Base-by-base conservation (phyloP, 2,113 vertebrate species). In the Oreochromis tanganicae region DNA sequence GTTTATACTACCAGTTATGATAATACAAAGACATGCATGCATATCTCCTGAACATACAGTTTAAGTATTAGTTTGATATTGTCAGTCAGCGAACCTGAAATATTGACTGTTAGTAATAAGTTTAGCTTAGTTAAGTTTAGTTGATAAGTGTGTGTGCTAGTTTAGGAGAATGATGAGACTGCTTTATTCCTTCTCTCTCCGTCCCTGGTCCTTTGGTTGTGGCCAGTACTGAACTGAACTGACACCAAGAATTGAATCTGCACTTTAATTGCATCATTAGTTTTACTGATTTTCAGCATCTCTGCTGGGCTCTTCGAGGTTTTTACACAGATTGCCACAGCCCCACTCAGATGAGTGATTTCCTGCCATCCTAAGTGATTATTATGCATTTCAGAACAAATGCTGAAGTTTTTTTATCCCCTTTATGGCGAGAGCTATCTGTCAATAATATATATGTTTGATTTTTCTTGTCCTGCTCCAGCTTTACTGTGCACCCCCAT, bases 1-100 rank as follows among this genome's bases (percentile, higher is more conserved):
- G 78, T 91, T 85, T 87, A 87, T 8, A 17, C 34, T 17, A 50
- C 7, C 21, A 14, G 80, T 87, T 85, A 82, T 87, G 84, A 85
- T 66, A 66, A 86, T 83, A 57, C n/a, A 43, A 89, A 57, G 9
- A 41, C 80, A 50, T 41, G n/a, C 21, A 34, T 36, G 27, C 56
- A 61, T 79, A 9, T 10, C 16, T 48, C 24, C 71, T 29, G 41
- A 75, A 48, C 24, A 19, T 17, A 10, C 14, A 11, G 68, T 3
- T 4, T 41, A 41, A 12, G 63, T 38, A 38, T 38, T 13, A 19
- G n/a, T 24, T 46, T 75, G 71, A 75, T 29, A 1, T 27, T 46
- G 13, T 46, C 68, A 27, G 21, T 17, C 21, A 27, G 68, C 24
- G 17, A 3, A 75, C 21, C 0, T 73, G 27, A 10, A 73, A 46